Conservation (phyloP, 2,888 invertebrate species). For the Drosophila helvetica region DNA sequence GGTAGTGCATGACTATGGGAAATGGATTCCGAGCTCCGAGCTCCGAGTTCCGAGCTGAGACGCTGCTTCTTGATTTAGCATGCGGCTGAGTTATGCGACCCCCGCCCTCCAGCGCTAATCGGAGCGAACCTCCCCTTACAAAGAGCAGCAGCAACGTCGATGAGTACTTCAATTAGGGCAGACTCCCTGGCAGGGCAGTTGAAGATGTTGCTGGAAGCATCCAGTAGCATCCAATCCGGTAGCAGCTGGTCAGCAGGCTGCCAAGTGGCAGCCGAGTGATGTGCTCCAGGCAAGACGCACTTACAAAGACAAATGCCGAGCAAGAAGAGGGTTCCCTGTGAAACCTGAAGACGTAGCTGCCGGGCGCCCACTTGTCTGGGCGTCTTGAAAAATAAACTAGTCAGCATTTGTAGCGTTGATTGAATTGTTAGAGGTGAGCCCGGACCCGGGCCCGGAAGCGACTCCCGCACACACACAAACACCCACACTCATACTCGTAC, state of each 20-base stretch:
- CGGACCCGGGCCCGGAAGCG: slow-evolving; percentile 1
- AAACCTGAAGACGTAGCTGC: not conserved
- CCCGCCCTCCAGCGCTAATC: slow-evolving; percentile 6
- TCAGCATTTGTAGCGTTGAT: slow-evolving; percentile 70
- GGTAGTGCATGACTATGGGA: slow-evolving; percentile 46
- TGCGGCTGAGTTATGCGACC: slow-evolving; percentile 46
- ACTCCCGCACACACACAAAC: not conserved
- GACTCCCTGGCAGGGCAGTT: not conserved
- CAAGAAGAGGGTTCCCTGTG: slow-evolving; percentile 3
- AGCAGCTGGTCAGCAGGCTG: slow-evolving; percentile 60
- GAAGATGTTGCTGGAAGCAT: not conserved
- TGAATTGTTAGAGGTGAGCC: slow-evolving; percentile 49
- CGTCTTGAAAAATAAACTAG: slow-evolving; percentile 66
- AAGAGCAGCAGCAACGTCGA: slow-evolving; percentile 13
- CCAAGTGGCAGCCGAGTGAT: slow-evolving; percentile 47
- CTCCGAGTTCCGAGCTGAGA: slow-evolving; percentile 44
- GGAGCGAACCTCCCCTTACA: not conserved
- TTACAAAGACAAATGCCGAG: slow-evolving; percentile 56
- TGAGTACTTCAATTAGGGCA: slow-evolving; percentile 60
- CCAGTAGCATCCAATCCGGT: slow-evolving; percentile 16
- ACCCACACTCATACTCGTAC: slow-evolving; percentile 5
- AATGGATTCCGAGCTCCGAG: slow-evolving; percentile 68
- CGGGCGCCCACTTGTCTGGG: slow-evolving; percentile 18
- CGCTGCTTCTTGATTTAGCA: slow-evolving; percentile 57
- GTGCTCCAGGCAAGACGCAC: slow-evolving; percentile 22